These are phyloP conservation scores for Petroica traversi DNA, from an alignment of 2,113 vertebrate species.

Conservation along the genomic window DNA sequence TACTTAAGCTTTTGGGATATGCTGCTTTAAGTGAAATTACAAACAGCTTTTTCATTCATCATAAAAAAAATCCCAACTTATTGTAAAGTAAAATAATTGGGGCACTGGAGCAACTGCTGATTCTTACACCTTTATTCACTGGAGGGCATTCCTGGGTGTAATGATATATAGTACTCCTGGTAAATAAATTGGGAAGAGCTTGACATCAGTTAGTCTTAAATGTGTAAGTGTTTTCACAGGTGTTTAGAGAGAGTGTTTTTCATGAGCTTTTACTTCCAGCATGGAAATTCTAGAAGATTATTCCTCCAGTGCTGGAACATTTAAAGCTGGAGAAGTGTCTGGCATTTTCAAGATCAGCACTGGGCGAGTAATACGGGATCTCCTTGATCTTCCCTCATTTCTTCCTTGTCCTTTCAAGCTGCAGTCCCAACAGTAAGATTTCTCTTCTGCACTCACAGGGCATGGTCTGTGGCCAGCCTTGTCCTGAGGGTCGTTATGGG, in stretches of 20 bases:
- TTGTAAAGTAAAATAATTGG: background rate
- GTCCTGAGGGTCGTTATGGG: constrained; percentile 89
- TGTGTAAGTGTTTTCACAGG: background rate
- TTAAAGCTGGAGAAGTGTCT: background rate
- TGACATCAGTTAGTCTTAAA: background rate
- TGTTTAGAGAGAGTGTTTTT: background rate
- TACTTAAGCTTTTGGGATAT: background rate
- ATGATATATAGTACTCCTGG: background rate
- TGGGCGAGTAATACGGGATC: background rate
- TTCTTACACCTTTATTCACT: background rate
- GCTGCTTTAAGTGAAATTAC: background rate
- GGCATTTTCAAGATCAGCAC: background rate
- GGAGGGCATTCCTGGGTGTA: background rate
- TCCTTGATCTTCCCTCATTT: background rate
- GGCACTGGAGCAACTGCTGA: background rate
- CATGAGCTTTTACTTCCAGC: constrained; percentile 20
- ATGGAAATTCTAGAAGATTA: background rate
- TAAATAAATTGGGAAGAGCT: background rate
- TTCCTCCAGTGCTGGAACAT: background rate
- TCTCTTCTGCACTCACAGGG: constrained; percentile 77
- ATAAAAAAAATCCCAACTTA: background rate
- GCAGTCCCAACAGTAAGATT: background rate
- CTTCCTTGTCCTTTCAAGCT: background rate
- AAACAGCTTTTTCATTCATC: background rate
- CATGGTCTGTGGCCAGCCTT: constrained; percentile 94